Base-by-base conservation (phyloP, 23 tunicate species). In the Botrylloides violaceus region DNA sequence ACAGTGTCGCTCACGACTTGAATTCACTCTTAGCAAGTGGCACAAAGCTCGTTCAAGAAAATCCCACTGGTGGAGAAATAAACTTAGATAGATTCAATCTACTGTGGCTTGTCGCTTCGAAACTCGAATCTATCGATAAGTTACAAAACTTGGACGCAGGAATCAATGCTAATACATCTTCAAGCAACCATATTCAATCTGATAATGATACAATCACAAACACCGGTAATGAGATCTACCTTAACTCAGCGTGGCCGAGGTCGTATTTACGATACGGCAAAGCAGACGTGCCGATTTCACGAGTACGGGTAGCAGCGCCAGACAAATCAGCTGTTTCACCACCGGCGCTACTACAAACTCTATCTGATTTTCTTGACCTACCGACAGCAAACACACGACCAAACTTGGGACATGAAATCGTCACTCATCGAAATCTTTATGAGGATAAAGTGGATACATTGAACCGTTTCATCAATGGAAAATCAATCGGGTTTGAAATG, bases 51-150 rank as follows among this genome's bases (percentile, higher is more conserved):
- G 9, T 15, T 43, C 12, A 43, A 15, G 53, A 43, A 7, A 15
- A 43, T 7, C 12, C 12, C 53, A 9, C 12, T 15, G 53, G 53
- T 9, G 53, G 15, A 15, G 53, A 9, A 32, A 43, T 68, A 19
- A 43, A 43, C 37, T 37, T 68, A 28, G 74, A 68, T 2, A 88
- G 96, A 12, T 88, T 88, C 71, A 88, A 88, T 73, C 66, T 88
- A n/a, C 66, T 88, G 59, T 88, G 96, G 96, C 38, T 88, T 2
- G 73, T 88, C 29, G 76, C 96, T 4, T 81, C 96, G n/a, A 76
- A 81, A 49, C 73, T 82, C 22, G 56, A 32, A 29, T 25, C 38
- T 19, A 34, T 43, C 34, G 59, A 68, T 24, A 36, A 43, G 24
- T 36, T 23, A 30, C 25, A 23, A 19, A 15, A 32, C 29, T 27